phyloP scores from a whole-genome alignment of 2,888 invertebrate genomes.

The Lydus trimaculatus region DNA sequence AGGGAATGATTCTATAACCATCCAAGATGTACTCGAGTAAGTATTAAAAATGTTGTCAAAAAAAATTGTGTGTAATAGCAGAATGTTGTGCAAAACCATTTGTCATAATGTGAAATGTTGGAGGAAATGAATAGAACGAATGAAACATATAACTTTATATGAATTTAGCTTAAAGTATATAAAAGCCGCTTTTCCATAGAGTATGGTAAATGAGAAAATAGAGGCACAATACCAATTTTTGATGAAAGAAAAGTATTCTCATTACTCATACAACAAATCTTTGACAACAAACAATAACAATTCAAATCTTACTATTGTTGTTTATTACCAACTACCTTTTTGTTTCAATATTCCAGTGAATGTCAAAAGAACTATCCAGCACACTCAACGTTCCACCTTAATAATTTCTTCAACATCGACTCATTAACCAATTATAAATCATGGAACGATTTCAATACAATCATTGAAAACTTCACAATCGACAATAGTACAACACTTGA shows the following conservation, averaged over 20 bases:
- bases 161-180: background rate
- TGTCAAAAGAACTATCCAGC: slow-evolving; percentile 76
- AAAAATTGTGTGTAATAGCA: background rate
- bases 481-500: slow-evolving; percentile 59
- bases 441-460: slow-evolving; percentile 68
- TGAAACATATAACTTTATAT: background rate
- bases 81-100: background rate
- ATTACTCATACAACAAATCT: background rate
- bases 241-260: background rate
- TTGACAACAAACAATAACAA: background rate
- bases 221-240: background rate
- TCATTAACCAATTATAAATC: slow-evolving; percentile 70
- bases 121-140: slow-evolving; percentile 1
- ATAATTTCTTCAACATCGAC: slow-evolving; percentile 74
- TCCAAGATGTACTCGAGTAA: slow-evolving; percentile 65
- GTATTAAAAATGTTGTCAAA: background rate
- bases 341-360: slow-evolving; percentile 62
- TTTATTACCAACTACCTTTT: too few species aligned
- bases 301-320: too few species aligned
- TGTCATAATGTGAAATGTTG: background rate
- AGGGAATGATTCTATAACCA: slow-evolving; percentile 64
- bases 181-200: background rate
- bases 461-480: slow-evolving; percentile 64
- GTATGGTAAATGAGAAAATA: background rate
- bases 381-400: slow-evolving; percentile 76